Conservation (phyloP, 2,113 vertebrate species). For the Dipodomys merriami region DNA sequence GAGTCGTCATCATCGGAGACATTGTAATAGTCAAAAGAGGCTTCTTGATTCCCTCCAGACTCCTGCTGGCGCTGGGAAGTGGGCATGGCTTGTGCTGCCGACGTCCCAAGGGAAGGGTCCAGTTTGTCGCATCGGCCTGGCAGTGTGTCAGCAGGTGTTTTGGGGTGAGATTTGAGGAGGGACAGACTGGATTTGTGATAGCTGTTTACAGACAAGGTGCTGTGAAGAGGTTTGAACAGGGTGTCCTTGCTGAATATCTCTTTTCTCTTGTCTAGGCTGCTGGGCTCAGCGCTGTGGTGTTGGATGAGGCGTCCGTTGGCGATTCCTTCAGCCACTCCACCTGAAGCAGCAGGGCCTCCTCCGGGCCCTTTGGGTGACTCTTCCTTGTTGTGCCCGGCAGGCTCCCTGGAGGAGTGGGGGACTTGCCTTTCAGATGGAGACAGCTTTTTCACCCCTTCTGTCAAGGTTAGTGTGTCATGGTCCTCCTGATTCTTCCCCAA, state of each 20-base stretch:
- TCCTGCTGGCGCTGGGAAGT: slow-evolving; percentile 92
- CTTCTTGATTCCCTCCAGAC: slow-evolving; percentile 89
- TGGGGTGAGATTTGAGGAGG: slow-evolving; percentile 91
- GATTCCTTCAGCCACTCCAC: slow-evolving; percentile 87
- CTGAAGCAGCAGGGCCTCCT: slow-evolving; percentile 80
- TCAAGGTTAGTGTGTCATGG: slow-evolving; percentile 92
- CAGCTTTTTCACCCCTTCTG: slow-evolving; percentile 88
- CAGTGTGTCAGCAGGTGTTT: slow-evolving; percentile 90
- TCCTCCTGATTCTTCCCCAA: slow-evolving; percentile 91
- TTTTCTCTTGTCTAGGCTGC: slow-evolving; percentile 94
- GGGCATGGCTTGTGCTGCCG: slow-evolving; percentile 86
- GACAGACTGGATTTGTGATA: slow-evolving; percentile 94
- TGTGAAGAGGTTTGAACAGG: slow-evolving; percentile 96
- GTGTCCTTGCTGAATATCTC: slow-evolving; percentile 98
- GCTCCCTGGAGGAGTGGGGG: slow-evolving; percentile 91
- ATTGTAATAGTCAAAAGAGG: slow-evolving; percentile 97
- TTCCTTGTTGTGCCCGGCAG: slow-evolving; percentile 91
- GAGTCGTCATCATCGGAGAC: slow-evolving; percentile 97
- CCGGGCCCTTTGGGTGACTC: slow-evolving; percentile 91
- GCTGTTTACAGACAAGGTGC: slow-evolving; percentile 94
- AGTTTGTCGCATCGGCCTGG: slow-evolving; percentile 92
- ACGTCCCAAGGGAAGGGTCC: slow-evolving; percentile 90
- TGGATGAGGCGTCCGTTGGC: slow-evolving; percentile 91
- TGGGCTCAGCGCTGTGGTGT: slow-evolving; percentile 90
- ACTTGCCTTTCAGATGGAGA: slow-evolving; percentile 90